A percentile compares a stretch with the other conserved stretches of the same genome.
These are phyloP conservation scores for Amazonetta brasiliensis DNA, from an alignment of 2,797 vertebrate species.

Conservation along the genomic window DNA sequence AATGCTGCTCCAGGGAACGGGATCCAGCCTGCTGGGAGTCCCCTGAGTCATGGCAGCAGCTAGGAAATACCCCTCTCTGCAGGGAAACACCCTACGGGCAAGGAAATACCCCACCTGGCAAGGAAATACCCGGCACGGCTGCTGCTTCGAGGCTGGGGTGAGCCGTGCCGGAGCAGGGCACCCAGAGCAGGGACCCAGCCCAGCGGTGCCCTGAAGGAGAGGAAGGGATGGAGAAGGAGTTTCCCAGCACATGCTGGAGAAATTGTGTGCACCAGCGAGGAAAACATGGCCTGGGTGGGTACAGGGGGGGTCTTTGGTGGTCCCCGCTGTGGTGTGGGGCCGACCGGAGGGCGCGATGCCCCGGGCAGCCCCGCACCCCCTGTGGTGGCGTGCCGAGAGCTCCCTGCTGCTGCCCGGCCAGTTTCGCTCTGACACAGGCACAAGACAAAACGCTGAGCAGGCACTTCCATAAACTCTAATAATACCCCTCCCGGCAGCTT, in stretches of 20 bases:
- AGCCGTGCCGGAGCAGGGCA: no score
- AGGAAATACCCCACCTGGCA: background rate
- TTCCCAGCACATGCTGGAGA: background rate
- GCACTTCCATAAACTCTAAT: conserved; percentile 22
- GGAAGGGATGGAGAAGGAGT: background rate
- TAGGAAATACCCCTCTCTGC: background rate
- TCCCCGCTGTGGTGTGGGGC: no score
- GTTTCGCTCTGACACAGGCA: background rate
- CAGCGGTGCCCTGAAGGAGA: accelerated
- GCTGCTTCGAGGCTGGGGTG: background rate
- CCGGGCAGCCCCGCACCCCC: no score
- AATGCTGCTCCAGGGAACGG: background rate
- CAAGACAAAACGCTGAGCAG: conserved; percentile 50
- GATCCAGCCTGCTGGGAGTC: background rate
- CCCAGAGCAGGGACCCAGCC: background rate
- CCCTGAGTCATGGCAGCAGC: accelerated
- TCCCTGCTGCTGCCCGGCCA: accelerated
- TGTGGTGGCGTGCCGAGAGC: background rate
- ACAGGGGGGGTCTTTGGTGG: background rate
- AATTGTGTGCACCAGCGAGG: accelerated
- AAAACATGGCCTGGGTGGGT: accelerated
- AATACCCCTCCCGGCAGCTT: conserved; percentile 5
- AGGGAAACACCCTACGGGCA: background rate
- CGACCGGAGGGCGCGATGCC: no score
- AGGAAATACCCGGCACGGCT: background rate